Evolutionary conservation across 2,797 vertebrate species (phyloP).

Genomic region (Meda fulgida): DNA sequence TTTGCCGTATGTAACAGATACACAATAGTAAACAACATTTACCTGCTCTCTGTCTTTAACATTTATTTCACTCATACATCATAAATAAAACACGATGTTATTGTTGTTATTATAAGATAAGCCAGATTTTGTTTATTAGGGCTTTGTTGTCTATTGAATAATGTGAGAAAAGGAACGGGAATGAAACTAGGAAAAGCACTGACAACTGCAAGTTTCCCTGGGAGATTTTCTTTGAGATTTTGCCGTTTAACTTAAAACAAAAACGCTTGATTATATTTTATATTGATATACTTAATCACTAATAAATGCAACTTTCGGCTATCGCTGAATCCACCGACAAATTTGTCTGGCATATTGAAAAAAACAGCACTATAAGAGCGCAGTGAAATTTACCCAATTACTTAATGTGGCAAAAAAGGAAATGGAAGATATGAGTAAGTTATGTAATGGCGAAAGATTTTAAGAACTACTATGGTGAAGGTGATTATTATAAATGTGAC

Average conservation of each 20-base stretch:
- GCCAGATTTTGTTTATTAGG: not conserved
- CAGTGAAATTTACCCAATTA: not conserved
- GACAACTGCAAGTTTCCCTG: not conserved
- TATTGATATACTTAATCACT: too few species aligned
- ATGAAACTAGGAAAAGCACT: not conserved
- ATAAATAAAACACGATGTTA: not conserved
- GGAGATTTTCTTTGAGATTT: not conserved
- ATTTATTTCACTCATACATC: constrained; percentile 50
- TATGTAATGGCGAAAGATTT: not conserved
- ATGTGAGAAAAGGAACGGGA: not conserved
- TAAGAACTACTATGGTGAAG: not conserved
- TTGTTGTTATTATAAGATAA: not conserved
- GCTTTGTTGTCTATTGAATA: not conserved
- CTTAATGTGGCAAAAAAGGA: not conserved
- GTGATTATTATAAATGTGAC: not conserved
- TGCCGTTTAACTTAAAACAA: not conserved
- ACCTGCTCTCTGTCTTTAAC: constrained; percentile 65
- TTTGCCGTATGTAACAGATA: constrained; percentile 71
- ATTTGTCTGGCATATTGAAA: not conserved
- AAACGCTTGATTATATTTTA: not conserved
- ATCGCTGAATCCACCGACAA: not conserved
- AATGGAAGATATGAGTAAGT: constrained; percentile 16
- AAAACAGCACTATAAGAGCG: not conserved
- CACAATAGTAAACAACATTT: constrained; percentile 71
- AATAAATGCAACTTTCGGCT: too few species aligned